Base-by-base conservation (phyloP, 1,140 invertebrate genomes). In the Calosoma granatense region DNA sequence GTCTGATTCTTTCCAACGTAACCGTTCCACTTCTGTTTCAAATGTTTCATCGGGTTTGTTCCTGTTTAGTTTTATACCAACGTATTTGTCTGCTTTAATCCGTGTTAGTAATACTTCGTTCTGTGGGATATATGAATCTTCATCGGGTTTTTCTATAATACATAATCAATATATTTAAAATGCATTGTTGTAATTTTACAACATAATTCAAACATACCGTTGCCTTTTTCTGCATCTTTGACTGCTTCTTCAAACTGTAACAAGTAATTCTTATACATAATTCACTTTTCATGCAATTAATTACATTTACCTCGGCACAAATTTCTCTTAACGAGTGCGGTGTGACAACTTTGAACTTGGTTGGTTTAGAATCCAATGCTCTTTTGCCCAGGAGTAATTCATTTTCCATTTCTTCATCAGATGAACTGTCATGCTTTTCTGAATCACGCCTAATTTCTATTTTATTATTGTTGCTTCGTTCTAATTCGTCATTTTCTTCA, bases 1-100 rank as follows among this genome's bases (percentile, higher is more conserved):
- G 0, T 76, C 73, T 6, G 77, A 75, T 51, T 78, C 77, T 52
- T 83, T 72, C 83, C 84, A 87, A 26, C 79, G 74, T 1, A 77
- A 57, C 20, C 76, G 69, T 0, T 73, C 75, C n/a, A 75, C 72
- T 2, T 81, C 67, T 43, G 53, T 76, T 43, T 74, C 72, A 53
- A 47, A 47, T 47, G 41, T 4, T 9, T 47, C 15, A 17, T 47
- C n/a, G 22, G 55, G 30, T 20, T 26, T 19, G 26, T 51, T 19
- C 51, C 11, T 12, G 22, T 58, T 58, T 36, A 53, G 59, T 54
- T 61, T 57, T 30, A 59, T 56, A 15, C 57, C 56, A 20, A 63
- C 53, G 23, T 51, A 57, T 55, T 59, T 62, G n/a, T 61, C 61
- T 19, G 57, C 57, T n/a, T 60, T 60, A 20, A 65, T 54, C 59